Evolutionary conservation across 2,113 vertebrate species (phyloP), one percentile per base, ranked within the genome.

Genomic region (Oophaga pumilio): DNA sequence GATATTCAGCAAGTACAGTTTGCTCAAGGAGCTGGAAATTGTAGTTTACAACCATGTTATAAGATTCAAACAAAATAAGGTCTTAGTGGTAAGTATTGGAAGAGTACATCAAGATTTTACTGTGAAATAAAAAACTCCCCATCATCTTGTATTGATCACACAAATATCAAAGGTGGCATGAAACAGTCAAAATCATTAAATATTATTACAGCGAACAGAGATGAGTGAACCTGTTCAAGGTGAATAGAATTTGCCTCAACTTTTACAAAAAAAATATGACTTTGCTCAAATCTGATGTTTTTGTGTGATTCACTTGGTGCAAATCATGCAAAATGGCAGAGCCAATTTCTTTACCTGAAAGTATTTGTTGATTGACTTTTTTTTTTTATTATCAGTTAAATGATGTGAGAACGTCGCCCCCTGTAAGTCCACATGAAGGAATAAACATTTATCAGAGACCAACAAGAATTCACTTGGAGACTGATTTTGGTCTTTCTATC

Each of bases 401-500:
- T 90, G 95, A 95, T 76, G 92, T 89, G 68, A 91, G 3, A 28
- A 92, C 92, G 18, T 74, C 82, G 12, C 80, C 90, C 5, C 95
- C 96, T n/a, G 76, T 91, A 69, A 92, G 84, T 71, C 94, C 94
- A 14, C 89, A 92, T 87, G 89, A 92, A 80, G 96, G 96, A 76
- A 90, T 97, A 18, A 90, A 2, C 0, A 95, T 97, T 83, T 89
- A 87, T 57, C 83, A 93, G 89, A 92, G 53, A 3, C 92, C 87
- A 57, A 94, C 87, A 68, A 93, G 86, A 81, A 92, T 96, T 89
- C 92, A 91, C 89, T 85, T 97, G 82, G 93, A 93, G 89, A 96
- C 96, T 6, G 95, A 97, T 90, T 97, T 97, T 90, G 96, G 96
- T n/a, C 92, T 97, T n/a, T 93, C 93, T 0, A 57, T 97, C 49